Conservation (phyloP, 2,113 vertebrate species). For the Sporophila hypoxantha region DNA sequence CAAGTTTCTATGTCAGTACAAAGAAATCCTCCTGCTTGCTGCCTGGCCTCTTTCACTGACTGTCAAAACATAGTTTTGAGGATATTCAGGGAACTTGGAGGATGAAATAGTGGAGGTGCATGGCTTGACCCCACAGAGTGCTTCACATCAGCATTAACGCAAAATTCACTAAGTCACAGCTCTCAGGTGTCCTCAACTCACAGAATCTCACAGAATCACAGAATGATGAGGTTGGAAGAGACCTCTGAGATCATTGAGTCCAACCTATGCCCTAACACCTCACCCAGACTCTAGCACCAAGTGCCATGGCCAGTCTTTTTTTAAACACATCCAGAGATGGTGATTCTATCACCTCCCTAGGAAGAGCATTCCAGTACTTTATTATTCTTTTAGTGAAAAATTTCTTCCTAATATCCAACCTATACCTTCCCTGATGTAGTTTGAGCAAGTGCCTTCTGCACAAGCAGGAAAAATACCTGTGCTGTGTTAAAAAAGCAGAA, state of each 20-base stretch:
- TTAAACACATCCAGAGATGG: too few relatives aligned
- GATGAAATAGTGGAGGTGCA: neutral
- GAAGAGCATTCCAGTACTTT: too few relatives aligned
- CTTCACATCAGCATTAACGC: neutral
- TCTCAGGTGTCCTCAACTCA: neutral
- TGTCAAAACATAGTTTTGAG: neutral
- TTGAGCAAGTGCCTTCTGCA: neutral
- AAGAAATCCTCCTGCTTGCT: neutral
- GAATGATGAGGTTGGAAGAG: too few relatives aligned
- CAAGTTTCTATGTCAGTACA: neutral
- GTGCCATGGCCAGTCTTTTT: too few relatives aligned
- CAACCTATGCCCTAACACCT: too few relatives aligned
- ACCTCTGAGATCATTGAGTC: too few relatives aligned
- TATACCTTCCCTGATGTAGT: too few relatives aligned
- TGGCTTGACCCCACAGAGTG: neutral
- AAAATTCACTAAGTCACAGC: neutral
- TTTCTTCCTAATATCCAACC: too few relatives aligned
- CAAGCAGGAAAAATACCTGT: neutral
- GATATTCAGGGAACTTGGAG: neutral
- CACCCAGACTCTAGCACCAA: too few relatives aligned
- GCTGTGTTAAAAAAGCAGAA: neutral
- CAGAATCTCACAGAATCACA: too few relatives aligned
- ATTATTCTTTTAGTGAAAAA: too few relatives aligned
- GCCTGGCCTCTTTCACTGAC: neutral
- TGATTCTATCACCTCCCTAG: too few relatives aligned